Percentiles rank a stretch among this genome's conserved stretches.
These are phyloP conservation scores for Polypterus bichir DNA, from an alignment of 2,113 vertebrate genomes.

Conservation along the genomic window DNA sequence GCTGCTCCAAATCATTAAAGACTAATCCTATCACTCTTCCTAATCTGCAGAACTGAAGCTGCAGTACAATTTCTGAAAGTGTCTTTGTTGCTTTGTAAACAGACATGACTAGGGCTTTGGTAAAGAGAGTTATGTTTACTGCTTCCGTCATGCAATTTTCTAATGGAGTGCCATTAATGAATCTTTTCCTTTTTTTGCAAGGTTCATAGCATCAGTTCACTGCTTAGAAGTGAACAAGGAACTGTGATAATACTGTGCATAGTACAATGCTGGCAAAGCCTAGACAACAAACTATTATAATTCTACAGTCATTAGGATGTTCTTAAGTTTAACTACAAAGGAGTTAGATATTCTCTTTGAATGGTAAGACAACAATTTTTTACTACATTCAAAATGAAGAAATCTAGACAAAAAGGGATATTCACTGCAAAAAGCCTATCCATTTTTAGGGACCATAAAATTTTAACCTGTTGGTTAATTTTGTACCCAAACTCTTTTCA, in stretches of 20 bases:
- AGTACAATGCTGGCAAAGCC: slow-evolving; percentile 62
- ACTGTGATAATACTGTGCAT: slow-evolving; percentile 48
- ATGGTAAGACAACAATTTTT: slow-evolving; percentile 64
- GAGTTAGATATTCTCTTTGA: slow-evolving; percentile 67
- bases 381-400: slow-evolving; percentile 51
- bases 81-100: slow-evolving; percentile 70
- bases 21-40: slow-evolving; percentile 97
- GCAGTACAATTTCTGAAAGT: slow-evolving; percentile 74
- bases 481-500: no score
- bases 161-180: slow-evolving; percentile 81
- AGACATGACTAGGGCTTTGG: slow-evolving; percentile 62
- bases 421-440: no score
- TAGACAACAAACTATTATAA: slow-evolving; percentile 60
- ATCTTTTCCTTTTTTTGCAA: slow-evolving; percentile 61
- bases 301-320: slow-evolving; percentile 44
- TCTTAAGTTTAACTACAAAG: slow-evolving; percentile 59
- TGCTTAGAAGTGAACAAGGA: slow-evolving; percentile 51
- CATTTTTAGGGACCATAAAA: no score
- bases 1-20: slow-evolving; percentile 98
- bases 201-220: slow-evolving; percentile 53
- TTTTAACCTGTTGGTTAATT: no score
- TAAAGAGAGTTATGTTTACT: slow-evolving; percentile 51
- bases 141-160: slow-evolving; percentile 39
- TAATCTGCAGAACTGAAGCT: slow-evolving; percentile 83
- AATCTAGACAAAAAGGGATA: no score